Evolutionary conservation across 2,888 invertebrate genomes (phyloP), one percentile per base, ranked within the genome.

Genomic region (Polyommatus icarus): DNA sequence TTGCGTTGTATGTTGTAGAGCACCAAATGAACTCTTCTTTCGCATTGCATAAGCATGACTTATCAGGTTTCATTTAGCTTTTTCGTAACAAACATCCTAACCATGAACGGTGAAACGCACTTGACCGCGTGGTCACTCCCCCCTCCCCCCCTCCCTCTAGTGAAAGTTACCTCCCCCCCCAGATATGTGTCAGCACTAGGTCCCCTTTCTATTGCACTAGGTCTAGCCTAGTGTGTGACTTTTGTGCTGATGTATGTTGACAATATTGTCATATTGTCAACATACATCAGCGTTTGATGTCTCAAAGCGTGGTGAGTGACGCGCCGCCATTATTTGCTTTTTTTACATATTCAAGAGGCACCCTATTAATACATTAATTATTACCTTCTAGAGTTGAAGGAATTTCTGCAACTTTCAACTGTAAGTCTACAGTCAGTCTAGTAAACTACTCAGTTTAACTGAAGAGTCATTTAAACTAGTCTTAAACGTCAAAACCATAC

Each of bases 111-210:
- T 81, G 81, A 82, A 82, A 82, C 79, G 88, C 89, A 89, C 90
- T 90, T 90, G 90, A 90, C 90, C 77, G 57, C 87, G 86, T 89
- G 90, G 91, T 89, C 91, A 90, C 87, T 90, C 90, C 86, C 88
- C 86, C 84, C 87, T 90, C 90, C 86, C 88, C 86, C 84, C 86
- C 87, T 59, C 61, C 71, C 78, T 76, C 78, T 84, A 91, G 91
- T 91, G 91, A 91, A 91, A 91, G 91, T 91, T 88, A 85, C 79
- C 76, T 29, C 50, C 24, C 72, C 72, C 46, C 73, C 20, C 50
- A 46, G 71, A 57, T 77, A 77, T 79, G 78, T 81, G 79, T 80
- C 79, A 80, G 78, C 78, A 80, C 61, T 79, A 76, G 76, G 80
- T 78, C 80, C 75, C 76, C 71, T 78, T 75, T 78, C 57, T 78